A percentile compares a stretch with the other conserved stretches of the same genome.
Conservation (phyloP, 2,113 vertebrate species). For the Sphaerodactylus townsendi region DNA sequence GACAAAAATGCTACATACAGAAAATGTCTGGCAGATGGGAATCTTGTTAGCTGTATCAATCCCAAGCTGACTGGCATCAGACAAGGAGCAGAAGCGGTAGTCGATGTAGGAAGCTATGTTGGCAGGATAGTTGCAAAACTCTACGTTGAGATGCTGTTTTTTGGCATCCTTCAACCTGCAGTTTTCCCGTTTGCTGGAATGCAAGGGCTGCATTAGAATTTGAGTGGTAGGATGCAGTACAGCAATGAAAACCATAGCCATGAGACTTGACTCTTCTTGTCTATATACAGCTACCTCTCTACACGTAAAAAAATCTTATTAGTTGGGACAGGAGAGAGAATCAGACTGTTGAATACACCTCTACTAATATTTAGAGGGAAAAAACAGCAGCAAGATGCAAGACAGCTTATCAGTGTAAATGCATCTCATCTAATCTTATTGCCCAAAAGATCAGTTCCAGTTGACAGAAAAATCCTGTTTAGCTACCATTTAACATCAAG, state of each 20-base stretch:
- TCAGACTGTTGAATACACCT: neutral
- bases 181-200: constrained; percentile 84
- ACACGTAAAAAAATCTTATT: neutral
- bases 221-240: too few relatives aligned
- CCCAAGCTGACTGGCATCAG: neutral
- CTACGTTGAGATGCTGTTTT: constrained; percentile 69
- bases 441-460: neutral
- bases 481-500: neutral
- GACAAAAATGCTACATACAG: constrained; percentile 66
- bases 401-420: neutral
- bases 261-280: neutral
- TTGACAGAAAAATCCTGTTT: neutral
- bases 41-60: constrained; percentile 9
- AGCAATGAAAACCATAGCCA: neutral
- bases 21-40: constrained; percentile 81
- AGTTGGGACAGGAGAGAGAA: too few relatives aligned
- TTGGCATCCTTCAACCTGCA: constrained; percentile 68
- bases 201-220: neutral
- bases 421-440: neutral
- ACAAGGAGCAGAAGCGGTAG: constrained; percentile 77
- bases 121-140: constrained; percentile 83
- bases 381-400: neutral
- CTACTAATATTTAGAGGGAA: neutral
- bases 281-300: too few relatives aligned
- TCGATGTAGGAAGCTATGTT: constrained; percentile 78